These are phyloP conservation scores for Hirtodrosophila duncani DNA, from an alignment of 2,888 invertebrate genomes.

Conservation along the genomic window DNA sequence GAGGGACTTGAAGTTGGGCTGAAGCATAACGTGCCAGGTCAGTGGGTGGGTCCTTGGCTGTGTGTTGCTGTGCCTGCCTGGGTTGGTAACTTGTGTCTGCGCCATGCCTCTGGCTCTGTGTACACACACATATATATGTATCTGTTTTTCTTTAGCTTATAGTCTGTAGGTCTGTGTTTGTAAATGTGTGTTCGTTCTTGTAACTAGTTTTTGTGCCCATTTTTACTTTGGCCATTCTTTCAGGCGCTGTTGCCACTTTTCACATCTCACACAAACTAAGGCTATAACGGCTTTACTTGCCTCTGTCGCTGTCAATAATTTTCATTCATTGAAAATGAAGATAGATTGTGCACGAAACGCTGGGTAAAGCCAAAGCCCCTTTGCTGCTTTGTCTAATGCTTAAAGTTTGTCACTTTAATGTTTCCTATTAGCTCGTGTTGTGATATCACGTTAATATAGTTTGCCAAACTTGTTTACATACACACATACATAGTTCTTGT, in stretches of 20 bases:
- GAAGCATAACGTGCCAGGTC: slow-evolving; percentile 61
- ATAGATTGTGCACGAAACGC: slow-evolving; percentile 40
- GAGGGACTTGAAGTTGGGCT: slow-evolving; percentile 7
- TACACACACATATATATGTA: background rate
- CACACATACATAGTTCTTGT: too few species aligned
- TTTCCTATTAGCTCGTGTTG: too few species aligned
- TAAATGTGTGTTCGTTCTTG: slow-evolving; percentile 35
- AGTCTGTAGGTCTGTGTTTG: background rate
- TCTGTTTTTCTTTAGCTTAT: too few species aligned
- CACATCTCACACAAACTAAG: slow-evolving; percentile 26
- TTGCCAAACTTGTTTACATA: too few species aligned
- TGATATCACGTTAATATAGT: too few species aligned
- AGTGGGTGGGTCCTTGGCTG: slow-evolving; percentile 54
- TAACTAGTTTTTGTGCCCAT: slow-evolving; percentile 68
- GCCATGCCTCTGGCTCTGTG: slow-evolving; percentile 12
- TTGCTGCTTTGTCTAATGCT: too few species aligned
- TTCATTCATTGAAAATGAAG: slow-evolving; percentile 59
- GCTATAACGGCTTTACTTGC: slow-evolving; percentile 3
- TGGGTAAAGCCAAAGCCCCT: background rate
- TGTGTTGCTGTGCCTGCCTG: slow-evolving; percentile 26
- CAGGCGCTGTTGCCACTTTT: slow-evolving; percentile 53
- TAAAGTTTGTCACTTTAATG: too few species aligned
- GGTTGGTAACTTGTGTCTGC: slow-evolving; percentile 41
- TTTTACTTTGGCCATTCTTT: slow-evolving; percentile 64
- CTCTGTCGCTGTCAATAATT: slow-evolving; percentile 46